Conservation (phyloP, 2,113 vertebrate species). For the Strix uralensis region DNA sequence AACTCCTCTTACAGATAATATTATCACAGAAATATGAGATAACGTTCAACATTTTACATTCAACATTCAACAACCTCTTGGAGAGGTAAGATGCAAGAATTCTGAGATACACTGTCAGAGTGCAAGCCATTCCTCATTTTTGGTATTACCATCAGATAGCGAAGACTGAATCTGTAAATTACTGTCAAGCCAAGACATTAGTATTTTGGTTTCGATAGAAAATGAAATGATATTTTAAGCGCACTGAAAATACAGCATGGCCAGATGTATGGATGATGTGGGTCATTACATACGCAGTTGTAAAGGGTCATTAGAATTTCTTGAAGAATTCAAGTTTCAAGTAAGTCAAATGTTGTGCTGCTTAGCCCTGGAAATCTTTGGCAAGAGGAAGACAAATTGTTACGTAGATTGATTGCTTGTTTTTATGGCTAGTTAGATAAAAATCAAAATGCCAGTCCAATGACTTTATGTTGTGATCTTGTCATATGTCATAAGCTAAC, state of each 20-base stretch:
- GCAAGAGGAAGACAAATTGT: background rate
- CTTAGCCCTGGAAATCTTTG: background rate
- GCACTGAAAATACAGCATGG: background rate
- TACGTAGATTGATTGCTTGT: background rate
- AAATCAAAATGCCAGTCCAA: background rate
- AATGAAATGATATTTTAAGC: background rate
- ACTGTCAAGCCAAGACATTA: background rate
- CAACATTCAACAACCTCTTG: background rate
- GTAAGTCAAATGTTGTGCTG: background rate
- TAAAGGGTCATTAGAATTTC: background rate
- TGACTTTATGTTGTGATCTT: background rate
- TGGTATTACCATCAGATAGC: constrained; percentile 1
- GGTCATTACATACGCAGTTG: background rate
- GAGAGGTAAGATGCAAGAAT: background rate
- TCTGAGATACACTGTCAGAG: background rate
- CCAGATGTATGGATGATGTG: background rate
- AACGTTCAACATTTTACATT: background rate
- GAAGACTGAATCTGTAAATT: constrained; percentile 12
- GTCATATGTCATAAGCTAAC: background rate
- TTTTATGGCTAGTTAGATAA: constrained; percentile 6
- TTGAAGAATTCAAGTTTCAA: background rate
- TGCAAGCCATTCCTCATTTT: background rate
- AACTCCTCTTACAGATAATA: background rate
- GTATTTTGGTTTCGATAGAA: constrained; percentile 10
- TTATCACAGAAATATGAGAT: background rate